Percentiles rank a stretch among this genome's conserved stretches.
phyloP scores from a whole-genome alignment of 92 coral and sea anemone genomes.

The Palythoa grandiflora region DNA sequence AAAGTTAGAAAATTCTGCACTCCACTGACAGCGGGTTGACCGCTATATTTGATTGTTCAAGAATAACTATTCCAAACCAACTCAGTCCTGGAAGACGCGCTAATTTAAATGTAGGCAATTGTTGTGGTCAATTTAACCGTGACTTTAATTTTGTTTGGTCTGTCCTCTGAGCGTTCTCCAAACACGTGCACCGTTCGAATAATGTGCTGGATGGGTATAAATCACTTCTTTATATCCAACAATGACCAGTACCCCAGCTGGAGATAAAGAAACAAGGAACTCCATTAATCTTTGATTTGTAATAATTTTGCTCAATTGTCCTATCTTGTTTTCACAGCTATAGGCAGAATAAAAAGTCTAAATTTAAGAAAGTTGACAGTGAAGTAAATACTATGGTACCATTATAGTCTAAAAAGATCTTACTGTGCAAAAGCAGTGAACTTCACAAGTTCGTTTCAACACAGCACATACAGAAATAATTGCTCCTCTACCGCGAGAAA shows the following conservation, averaged over 20 bases:
- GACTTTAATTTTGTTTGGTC: conserved; percentile 12
- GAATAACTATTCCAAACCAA: neutral
- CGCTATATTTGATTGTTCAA: neutral
- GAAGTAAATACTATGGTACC: neutral
- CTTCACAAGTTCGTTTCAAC: neutral
- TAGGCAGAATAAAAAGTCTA: neutral
- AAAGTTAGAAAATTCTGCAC: neutral
- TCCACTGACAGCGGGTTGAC: neutral
- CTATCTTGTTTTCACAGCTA: neutral
- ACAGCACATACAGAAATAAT: neutral
- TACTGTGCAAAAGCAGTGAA: neutral
- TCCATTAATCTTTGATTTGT: neutral
- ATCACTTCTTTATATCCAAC: neutral
- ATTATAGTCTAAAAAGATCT: neutral
- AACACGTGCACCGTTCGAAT: neutral
- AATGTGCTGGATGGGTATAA: neutral
- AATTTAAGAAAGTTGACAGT: neutral
- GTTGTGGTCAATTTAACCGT: conserved; percentile 19
- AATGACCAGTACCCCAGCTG: neutral
- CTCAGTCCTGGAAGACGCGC: conserved; percentile 17
- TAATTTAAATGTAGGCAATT: conserved; percentile 44
- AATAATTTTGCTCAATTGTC: neutral
- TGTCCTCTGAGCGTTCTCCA: neutral
- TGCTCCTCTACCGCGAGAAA: neutral
- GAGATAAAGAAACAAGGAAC: neutral